Conservation (phyloP, 2,888 invertebrate species). For the Halocaridina rubra region DNA sequence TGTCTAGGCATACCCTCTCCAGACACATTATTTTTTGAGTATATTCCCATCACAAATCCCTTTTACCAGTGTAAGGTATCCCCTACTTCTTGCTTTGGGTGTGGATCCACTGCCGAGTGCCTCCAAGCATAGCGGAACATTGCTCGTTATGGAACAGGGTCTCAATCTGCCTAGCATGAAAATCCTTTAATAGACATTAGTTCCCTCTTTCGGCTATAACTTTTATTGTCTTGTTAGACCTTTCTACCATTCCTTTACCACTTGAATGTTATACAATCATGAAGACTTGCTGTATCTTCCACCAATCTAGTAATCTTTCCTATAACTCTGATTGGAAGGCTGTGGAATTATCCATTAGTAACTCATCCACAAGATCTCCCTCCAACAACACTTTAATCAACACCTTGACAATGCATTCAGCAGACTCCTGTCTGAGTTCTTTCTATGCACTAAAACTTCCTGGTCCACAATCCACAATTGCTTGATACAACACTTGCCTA, state of each 20-base stretch:
- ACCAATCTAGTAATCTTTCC: background rate
- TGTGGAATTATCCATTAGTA: conserved; percentile 9
- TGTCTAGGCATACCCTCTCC: conserved; percentile 22
- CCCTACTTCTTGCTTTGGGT: background rate
- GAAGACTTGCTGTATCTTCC: background rate
- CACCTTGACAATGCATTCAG: background rate
- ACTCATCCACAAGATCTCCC: conserved; percentile 1
- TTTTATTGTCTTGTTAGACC: too few relatives aligned
- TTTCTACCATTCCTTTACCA: too few relatives aligned
- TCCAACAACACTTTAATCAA: background rate
- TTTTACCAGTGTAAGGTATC: background rate
- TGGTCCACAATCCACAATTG: conserved; percentile 23
- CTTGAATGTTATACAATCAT: background rate
- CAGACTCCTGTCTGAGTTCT: background rate
- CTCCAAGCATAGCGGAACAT: conserved; percentile 1
- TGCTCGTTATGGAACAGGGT: background rate
- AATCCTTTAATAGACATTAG: too few relatives aligned
- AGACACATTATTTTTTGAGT: conserved; percentile 13
- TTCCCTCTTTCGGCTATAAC: too few relatives aligned
- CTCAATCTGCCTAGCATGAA: background rate
- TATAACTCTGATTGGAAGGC: background rate
- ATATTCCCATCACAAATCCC: background rate
- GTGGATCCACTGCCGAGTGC: background rate
- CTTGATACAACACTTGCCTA: background rate
- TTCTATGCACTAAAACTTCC: background rate